Conservation (phyloP, 2,888 invertebrate genomes). For the Eupithecia insigniata region DNA sequence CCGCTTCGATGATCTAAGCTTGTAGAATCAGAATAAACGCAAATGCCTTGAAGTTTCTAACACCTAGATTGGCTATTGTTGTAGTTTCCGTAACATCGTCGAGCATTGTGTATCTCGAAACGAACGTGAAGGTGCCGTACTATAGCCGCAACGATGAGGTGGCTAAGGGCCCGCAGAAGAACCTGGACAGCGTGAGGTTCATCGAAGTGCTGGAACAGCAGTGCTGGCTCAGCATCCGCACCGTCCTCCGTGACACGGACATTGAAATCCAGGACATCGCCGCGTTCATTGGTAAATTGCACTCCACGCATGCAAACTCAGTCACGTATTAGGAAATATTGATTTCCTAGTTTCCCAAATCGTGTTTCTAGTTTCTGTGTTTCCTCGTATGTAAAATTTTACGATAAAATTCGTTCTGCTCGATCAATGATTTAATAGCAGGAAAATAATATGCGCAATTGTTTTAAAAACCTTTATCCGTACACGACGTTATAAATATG, state of each 20-base stretch:
- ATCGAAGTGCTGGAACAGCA: constrained; percentile 69
- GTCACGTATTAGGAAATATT: constrained; percentile 32
- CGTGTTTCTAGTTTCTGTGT: constrained; percentile 18
- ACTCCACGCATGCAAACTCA: constrained; percentile 22
- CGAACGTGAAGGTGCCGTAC: constrained; percentile 71
- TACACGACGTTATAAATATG: neutral
- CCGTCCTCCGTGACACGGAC: constrained; percentile 71
- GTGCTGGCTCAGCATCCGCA: constrained; percentile 74
- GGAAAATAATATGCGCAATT: constrained; percentile 5
- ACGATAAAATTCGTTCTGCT: constrained; percentile 17
- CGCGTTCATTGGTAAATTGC: constrained; percentile 74
- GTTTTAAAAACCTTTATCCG: neutral
- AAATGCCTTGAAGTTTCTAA: constrained; percentile 28
- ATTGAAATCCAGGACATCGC: constrained; percentile 82
- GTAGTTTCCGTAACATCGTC: constrained; percentile 84
- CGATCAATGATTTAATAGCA: constrained; percentile 7
- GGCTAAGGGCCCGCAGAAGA: constrained; percentile 45
- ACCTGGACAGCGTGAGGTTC: constrained; percentile 58
- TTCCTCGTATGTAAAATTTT: constrained; percentile 25
- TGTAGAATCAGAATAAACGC: constrained; percentile 30
- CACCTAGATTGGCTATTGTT: constrained; percentile 62
- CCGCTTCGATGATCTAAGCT: constrained; percentile 32
- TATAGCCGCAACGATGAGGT: constrained; percentile 78
- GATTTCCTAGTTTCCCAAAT: constrained; percentile 30
- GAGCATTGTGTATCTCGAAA: constrained; percentile 81